Conservation (phyloP, 2,113 vertebrate species). For the Carassius carassius region DNA sequence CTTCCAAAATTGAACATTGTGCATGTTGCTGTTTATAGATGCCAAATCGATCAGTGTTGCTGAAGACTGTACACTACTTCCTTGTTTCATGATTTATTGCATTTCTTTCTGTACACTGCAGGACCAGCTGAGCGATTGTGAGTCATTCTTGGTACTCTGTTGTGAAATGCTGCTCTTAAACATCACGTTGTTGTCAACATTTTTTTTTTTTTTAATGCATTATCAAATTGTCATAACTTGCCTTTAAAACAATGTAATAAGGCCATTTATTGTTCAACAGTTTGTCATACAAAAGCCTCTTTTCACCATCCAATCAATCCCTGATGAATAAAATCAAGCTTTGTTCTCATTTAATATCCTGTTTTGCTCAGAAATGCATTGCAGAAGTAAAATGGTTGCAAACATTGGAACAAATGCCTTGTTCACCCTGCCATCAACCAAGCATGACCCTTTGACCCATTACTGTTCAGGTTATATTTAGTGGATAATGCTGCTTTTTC, state of each 20-base stretch:
- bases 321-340: not conserved
- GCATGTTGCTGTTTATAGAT: not conserved
- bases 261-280: not conserved
- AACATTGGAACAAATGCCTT: not conserved
- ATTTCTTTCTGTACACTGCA: conserved; percentile 37
- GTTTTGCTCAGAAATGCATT: not conserved
- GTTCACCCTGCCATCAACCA: not conserved
- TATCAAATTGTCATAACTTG: not conserved
- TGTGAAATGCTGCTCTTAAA: not conserved
- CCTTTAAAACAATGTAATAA: not conserved
- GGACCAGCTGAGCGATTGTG: not conserved
- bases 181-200: not conserved
- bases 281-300: not conserved
- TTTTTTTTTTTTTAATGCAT: not conserved
- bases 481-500: not conserved
- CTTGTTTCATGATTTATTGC: conserved; percentile 38
- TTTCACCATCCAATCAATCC: not conserved
- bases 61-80: conserved; percentile 43
- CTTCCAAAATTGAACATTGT: not conserved
- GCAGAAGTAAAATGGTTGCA: not conserved
- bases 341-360: not conserved
- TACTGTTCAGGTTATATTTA: not conserved
- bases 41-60: not conserved
- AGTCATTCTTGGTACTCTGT: conserved; percentile 44
- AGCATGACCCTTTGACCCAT: not conserved